A percentile compares a stretch with the other conserved stretches of the same genome.
These are phyloP conservation scores for Sebastes miniatus DNA, from an alignment of 2,797 vertebrate species.

Conservation along the genomic window DNA sequence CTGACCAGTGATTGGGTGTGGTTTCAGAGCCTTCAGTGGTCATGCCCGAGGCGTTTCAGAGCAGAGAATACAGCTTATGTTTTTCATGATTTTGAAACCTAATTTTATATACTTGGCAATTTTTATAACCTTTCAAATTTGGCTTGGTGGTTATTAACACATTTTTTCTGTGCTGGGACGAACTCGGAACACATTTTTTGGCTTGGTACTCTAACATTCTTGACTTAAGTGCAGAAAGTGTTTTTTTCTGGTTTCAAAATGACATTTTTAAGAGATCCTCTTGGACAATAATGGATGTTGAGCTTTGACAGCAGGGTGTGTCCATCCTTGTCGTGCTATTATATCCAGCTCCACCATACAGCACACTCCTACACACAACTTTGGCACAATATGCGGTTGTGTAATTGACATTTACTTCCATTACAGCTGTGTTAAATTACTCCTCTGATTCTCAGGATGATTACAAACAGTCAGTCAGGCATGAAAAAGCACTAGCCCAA, in stretches of 20 bases:
- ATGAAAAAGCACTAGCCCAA: constrained; percentile 56
- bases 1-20: too few species aligned
- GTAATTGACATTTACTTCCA: constrained; percentile 70
- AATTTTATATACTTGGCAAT: too few species aligned
- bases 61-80: too few species aligned
- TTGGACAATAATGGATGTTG: constrained; percentile 19
- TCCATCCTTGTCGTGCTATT: constrained; percentile 36
- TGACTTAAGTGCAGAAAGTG: background rate
- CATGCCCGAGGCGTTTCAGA: too few species aligned
- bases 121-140: too few species aligned
- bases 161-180: too few species aligned
- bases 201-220: background rate
- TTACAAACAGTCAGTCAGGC: constrained; percentile 67
- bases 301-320: constrained; percentile 58
- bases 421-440: constrained; percentile 74
- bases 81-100: too few species aligned
- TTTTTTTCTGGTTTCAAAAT: background rate
- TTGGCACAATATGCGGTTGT: constrained; percentile 40
- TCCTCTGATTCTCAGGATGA: constrained; percentile 69
- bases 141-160: too few species aligned
- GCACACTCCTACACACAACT: constrained; percentile 45
- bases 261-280: constrained; percentile 14
- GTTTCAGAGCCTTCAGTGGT: too few species aligned
- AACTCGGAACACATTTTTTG: too few species aligned
- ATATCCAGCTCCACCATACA: constrained; percentile 45